Evolutionary conservation across 2,113 vertebrate genomes (phyloP).

Genomic region (Pterocles orientalis): DNA sequence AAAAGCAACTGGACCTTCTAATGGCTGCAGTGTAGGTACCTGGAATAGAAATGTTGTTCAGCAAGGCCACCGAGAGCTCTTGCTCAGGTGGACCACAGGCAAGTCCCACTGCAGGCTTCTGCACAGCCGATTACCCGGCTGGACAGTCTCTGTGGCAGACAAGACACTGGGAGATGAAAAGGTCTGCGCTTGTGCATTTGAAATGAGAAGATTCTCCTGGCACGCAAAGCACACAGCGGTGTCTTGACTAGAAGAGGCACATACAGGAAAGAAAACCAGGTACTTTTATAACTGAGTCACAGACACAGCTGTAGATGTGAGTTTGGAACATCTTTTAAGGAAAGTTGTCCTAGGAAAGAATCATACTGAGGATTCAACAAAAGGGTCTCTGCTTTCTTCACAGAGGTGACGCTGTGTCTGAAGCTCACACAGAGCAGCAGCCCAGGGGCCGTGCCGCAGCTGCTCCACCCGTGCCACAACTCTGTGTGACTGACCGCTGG

Average conservation of each 20-base stretch:
- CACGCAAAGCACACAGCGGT: background rate
- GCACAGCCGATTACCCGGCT: background rate
- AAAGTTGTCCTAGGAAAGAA: background rate
- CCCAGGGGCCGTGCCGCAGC: background rate
- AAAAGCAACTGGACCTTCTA: background rate
- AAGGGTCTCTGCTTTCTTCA: background rate
- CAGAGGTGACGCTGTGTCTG: background rate
- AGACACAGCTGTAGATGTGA: background rate
- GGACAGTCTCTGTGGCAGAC: background rate
- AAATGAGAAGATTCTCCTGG: background rate
- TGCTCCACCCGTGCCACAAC: fast-evolving
- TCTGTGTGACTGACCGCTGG: background rate
- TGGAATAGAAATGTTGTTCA: background rate
- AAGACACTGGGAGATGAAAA: background rate
- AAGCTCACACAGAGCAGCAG: background rate
- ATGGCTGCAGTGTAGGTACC: background rate
- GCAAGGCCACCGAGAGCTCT: background rate
- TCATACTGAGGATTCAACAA: background rate
- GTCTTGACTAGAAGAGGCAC: background rate
- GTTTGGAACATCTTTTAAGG: background rate
- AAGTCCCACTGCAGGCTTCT: background rate
- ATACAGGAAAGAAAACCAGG: background rate
- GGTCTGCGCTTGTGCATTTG: background rate
- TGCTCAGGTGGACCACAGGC: background rate
- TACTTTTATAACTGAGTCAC: background rate